Conservation (phyloP, 2,113 vertebrate species). For the Mus pahari region DNA sequence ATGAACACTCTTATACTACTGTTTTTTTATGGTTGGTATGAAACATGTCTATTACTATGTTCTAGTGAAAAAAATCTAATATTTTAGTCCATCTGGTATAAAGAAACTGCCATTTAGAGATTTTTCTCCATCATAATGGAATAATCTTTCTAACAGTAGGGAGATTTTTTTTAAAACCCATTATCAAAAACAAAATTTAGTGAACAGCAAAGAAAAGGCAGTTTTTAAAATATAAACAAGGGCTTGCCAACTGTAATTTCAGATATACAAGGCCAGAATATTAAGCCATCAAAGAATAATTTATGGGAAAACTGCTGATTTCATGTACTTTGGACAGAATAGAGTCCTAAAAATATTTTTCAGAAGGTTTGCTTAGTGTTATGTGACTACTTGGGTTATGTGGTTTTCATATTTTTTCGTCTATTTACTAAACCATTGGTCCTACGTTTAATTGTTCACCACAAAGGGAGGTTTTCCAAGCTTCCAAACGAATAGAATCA, state of each 20-base stretch:
- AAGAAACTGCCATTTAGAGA: slow-evolving; percentile 12
- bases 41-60: slow-evolving; percentile 11
- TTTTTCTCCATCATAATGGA: slow-evolving; percentile 40
- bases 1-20: neutral
- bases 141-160: neutral
- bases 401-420: slow-evolving; percentile 78
- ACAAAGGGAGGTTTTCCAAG: slow-evolving; percentile 56
- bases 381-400: slow-evolving; percentile 76
- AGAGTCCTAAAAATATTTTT: slow-evolving; percentile 73
- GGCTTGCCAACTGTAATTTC: slow-evolving; percentile 48
- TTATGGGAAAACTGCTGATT: slow-evolving; percentile 73
- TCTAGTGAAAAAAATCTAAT: neutral
- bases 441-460: slow-evolving; percentile 71
- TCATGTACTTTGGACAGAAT: slow-evolving; percentile 54
- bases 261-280: slow-evolving; percentile 66
- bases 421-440: slow-evolving; percentile 74
- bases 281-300: slow-evolving; percentile 74
- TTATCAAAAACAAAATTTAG: slow-evolving; percentile 51
- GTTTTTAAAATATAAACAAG: slow-evolving; percentile 50
- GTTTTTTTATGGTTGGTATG: neutral
- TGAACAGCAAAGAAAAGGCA: neutral
- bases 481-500: slow-evolving; percentile 63
- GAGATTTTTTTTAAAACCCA: neutral
- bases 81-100: neutral
- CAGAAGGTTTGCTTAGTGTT: slow-evolving; percentile 73